These are phyloP conservation scores for Myotis findleyi DNA, from an alignment of 2,797 vertebrate genomes.

Conservation along the genomic window DNA sequence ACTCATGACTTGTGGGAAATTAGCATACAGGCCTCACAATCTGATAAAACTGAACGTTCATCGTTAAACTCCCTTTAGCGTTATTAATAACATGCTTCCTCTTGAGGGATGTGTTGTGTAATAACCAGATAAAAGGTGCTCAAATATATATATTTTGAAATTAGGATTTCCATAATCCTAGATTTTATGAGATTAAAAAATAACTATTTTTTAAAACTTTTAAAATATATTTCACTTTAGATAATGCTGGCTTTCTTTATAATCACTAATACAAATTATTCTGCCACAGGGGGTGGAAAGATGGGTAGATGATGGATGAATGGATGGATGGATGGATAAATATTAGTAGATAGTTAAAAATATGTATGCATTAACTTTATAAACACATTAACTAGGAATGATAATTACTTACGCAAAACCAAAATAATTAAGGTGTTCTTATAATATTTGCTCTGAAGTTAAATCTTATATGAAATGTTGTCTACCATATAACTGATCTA, in stretches of 20 bases:
- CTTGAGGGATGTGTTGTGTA: background rate
- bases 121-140: background rate
- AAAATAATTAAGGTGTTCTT: constrained; percentile 63
- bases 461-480: constrained; percentile 72
- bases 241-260: background rate
- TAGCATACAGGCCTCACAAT: background rate
- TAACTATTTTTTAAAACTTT: background rate
- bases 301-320: background rate
- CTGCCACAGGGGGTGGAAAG: background rate
- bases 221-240: background rate
- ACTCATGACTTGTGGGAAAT: background rate
- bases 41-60: background rate
- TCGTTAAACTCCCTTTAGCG: background rate
- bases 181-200: constrained; percentile 40
- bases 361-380: background rate
- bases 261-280: constrained; percentile 33
- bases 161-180: background rate
- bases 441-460: constrained; percentile 62
- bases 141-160: background rate
- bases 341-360: background rate
- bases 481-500: background rate
- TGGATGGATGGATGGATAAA: background rate
- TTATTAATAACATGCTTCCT: background rate
- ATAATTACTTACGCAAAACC: constrained; percentile 70
- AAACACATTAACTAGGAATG: background rate